phyloP scores from a whole-genome alignment of 1,140 invertebrate genomes.

The Zaprionus ghesquierei region DNA sequence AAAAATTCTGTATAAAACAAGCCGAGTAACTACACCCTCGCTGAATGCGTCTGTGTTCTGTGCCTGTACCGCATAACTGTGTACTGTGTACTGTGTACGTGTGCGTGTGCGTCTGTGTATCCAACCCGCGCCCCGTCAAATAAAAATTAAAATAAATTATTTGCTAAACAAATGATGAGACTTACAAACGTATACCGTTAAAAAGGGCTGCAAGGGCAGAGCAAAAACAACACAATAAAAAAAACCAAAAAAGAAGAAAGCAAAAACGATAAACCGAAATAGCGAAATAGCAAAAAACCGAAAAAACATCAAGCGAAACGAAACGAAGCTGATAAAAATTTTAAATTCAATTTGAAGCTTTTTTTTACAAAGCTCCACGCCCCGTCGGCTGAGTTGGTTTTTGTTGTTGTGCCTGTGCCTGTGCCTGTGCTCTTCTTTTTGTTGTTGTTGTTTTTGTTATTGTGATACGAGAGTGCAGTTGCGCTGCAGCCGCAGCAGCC shows the following conservation, averaged over 20 bases:
- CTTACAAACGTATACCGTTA: background rate
- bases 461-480: conserved; percentile 41
- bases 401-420: conserved; percentile 22
- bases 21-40: conserved; percentile 23
- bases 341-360: conserved; percentile 44
- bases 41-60: background rate
- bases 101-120: conserved; percentile 9
- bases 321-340: conserved; percentile 32
- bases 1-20: conserved; percentile 52
- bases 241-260: conserved; percentile 26
- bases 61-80: background rate
- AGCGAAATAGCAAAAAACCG: background rate
- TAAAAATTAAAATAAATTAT: conserved; percentile 19
- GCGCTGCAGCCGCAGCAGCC: conserved; percentile 11
- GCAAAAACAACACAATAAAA: background rate
- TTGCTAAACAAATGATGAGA: conserved; percentile 13
- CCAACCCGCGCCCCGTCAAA: no score
- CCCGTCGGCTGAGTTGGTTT: conserved; percentile 11
- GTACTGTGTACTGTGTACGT: background rate
- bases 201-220: background rate
- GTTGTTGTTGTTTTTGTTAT: conserved; percentile 17
- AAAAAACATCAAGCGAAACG: background rate
- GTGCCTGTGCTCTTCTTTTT: background rate
- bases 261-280: conserved; percentile 20
- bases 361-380: conserved; percentile 43